Percentiles rank a stretch among this genome's conserved stretches.
Conservation (phyloP, 1,140 invertebrate species). For the Pseudomyrmex pallidus region DNA sequence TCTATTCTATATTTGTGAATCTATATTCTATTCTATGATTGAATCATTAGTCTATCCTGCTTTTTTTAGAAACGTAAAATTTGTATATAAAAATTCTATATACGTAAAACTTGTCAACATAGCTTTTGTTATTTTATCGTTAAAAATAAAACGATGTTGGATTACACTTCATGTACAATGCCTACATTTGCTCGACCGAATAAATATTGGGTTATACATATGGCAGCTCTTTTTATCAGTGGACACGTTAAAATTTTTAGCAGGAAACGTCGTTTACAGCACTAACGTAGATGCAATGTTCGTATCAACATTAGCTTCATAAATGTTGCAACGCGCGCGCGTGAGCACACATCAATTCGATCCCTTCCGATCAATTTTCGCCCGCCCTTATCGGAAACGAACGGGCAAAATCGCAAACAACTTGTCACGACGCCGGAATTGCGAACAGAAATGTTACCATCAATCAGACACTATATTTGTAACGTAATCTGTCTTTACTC, state of each 20-base stretch:
- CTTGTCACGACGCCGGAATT: background rate
- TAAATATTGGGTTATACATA: background rate
- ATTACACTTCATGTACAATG: too few species aligned
- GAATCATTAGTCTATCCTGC: too few species aligned
- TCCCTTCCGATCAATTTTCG: background rate
- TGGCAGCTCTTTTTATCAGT: too few species aligned
- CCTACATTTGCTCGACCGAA: too few species aligned
- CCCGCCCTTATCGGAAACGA: background rate
- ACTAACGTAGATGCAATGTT: background rate
- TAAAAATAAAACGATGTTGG: too few species aligned
- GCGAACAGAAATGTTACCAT: background rate
- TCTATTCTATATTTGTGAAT: too few species aligned
- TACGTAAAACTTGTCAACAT: too few species aligned
- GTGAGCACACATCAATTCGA: background rate
- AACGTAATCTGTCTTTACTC: slow-evolving; percentile 46
- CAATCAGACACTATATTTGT: background rate
- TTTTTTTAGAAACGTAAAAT: too few species aligned
- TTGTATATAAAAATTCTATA: too few species aligned
- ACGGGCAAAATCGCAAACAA: background rate
- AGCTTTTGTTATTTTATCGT: too few species aligned
- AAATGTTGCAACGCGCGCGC: slow-evolving; percentile 6
- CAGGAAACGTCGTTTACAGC: background rate
- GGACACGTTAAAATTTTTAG: background rate
- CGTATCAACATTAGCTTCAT: background rate
- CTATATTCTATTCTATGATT: too few species aligned